These are phyloP conservation scores for Lonchura striata DNA, from an alignment of 2,113 vertebrate genomes.

Conservation along the genomic window DNA sequence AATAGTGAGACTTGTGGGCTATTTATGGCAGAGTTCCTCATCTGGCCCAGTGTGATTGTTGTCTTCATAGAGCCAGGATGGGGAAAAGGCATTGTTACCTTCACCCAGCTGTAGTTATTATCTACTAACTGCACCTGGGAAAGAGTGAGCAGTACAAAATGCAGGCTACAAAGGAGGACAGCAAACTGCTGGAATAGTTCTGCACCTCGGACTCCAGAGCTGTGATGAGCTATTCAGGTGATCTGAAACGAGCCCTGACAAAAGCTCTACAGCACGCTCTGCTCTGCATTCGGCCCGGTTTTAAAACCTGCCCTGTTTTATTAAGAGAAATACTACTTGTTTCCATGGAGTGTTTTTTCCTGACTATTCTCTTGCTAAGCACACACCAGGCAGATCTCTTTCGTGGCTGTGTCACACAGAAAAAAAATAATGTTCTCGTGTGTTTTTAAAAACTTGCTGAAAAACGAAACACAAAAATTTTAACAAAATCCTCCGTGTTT, in stretches of 20 bases:
- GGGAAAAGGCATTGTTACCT: neutral
- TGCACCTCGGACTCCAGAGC: neutral
- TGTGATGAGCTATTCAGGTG: neutral
- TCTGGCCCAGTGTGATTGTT: constrained; percentile 5
- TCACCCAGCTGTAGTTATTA: neutral
- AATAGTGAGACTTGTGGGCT: neutral
- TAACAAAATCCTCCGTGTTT: neutral
- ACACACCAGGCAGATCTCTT: neutral
- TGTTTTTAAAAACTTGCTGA: neutral
- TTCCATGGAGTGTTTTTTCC: neutral
- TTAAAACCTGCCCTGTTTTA: neutral
- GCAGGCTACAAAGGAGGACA: neutral
- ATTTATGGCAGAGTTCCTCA: neutral
- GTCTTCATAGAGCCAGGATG: neutral
- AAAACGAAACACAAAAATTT: neutral
- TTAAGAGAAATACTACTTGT: neutral
- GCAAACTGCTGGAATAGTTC: neutral
- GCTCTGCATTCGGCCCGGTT: neutral
- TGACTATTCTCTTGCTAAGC: neutral
- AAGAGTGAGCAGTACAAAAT: neutral
- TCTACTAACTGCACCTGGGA: neutral
- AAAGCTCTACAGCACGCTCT: neutral
- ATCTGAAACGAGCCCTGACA: neutral
- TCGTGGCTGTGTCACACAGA: accelerated
- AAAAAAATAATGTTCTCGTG: neutral